phyloP scores from a whole-genome alignment of 2,888 invertebrate genomes.

The Cephus pulcher region DNA sequence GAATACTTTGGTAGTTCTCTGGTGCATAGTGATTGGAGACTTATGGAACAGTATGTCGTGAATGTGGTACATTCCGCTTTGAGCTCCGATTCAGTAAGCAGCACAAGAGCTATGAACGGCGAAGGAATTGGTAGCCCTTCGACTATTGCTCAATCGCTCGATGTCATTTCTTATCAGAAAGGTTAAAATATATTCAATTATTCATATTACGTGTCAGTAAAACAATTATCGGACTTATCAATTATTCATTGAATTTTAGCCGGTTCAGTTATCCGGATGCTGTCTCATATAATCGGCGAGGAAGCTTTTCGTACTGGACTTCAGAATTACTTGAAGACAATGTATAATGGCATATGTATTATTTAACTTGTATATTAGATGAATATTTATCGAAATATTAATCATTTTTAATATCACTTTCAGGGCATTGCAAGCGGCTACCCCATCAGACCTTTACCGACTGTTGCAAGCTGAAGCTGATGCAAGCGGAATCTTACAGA shows the following conservation, averaged over 20 bases:
- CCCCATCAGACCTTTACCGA: not conserved
- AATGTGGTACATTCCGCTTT: constrained; percentile 60
- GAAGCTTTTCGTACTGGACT: constrained; percentile 71
- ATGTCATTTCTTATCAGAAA: constrained; percentile 74
- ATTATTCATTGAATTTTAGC: constrained; percentile 20
- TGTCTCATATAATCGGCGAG: constrained; percentile 69
- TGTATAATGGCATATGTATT: constrained; percentile 55
- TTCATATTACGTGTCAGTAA: not conserved
- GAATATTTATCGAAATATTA: constrained; percentile 54
- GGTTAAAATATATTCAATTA: constrained; percentile 59
- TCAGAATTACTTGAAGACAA: constrained; percentile 62
- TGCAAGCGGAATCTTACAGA: not conserved
- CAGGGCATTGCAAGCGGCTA: constrained; percentile 49
- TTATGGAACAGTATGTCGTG: constrained; percentile 66
- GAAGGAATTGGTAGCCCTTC: constrained; percentile 67
- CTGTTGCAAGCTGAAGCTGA: not conserved
- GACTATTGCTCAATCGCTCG: constrained; percentile 70
- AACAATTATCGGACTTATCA: not conserved
- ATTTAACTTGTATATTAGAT: not conserved
- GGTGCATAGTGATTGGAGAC: constrained; percentile 60
- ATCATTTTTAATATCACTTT: constrained; percentile 58
- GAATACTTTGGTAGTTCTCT: constrained; percentile 57
- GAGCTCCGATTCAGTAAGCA: constrained; percentile 64
- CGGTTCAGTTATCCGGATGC: constrained; percentile 70
- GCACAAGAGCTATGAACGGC: constrained; percentile 70